Base-by-base conservation (phyloP, 2,888 invertebrate species). In the Pasiphila rectangulata region DNA sequence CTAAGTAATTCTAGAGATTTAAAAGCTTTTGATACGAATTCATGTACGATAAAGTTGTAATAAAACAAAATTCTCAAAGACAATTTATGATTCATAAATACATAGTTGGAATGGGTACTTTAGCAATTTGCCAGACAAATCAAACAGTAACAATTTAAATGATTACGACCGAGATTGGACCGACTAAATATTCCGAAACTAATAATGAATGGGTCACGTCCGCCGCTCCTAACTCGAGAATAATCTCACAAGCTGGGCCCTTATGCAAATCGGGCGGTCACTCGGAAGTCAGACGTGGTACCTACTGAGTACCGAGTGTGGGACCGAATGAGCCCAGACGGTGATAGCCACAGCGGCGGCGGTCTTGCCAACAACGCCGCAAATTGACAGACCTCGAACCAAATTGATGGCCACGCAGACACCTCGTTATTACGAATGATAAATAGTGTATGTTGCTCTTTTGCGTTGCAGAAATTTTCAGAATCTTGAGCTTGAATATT, bases 281-380 rank as follows among this genome's bases (percentile, higher is more conserved):
- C 75, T 85, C 82, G 85, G 83, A 86, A 87, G 84, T 86, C 83
- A 83, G n/a, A n/a, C n/a, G n/a, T n/a, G n/a, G n/a, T n/a, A n/a
- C n/a, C n/a, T n/a, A n/a, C n/a, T n/a, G n/a, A n/a, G n/a, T n/a
- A n/a, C n/a, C n/a, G 80, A 67, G 62, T 60, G 57, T 55, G 64
- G 68, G 64, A 51, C 36, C 40, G 42, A 16, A 60, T 52, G 55
- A 50, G 52, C 51, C 51, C 56, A 51, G 55, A 51, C 62, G 51
- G 51, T 46, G 37, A 21, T 16, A 10, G 27, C 45, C 29, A 46
- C 39, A 19, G 46, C 49, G 57, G 49, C n/a, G n/a, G 30, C 30
- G 16, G 30, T 30, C 30, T 30, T 17, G 9, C 17, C 12, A n/a
- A n/a, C n/a, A 44, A 24, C 46, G 56, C 70, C 73, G 51, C 81